These are phyloP conservation scores for Bellardia pandia DNA, from an alignment of 2,888 invertebrate genomes.

Conservation along the genomic window DNA sequence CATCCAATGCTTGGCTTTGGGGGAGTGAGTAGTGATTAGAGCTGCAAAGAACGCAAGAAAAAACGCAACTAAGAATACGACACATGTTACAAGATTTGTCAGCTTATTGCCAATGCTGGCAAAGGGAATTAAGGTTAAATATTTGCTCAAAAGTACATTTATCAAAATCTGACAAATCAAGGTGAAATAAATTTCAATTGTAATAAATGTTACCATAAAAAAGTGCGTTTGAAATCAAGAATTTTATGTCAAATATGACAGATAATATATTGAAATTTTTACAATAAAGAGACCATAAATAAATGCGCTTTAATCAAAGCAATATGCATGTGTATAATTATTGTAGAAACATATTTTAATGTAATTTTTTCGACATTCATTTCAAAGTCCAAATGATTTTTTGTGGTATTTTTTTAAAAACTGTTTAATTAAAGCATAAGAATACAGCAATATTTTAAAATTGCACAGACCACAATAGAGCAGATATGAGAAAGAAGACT, in stretches of 20 bases:
- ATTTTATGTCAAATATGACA: constrained; percentile 56
- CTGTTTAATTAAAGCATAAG: no score
- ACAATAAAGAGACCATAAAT: background rate
- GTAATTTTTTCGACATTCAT: constrained; percentile 28
- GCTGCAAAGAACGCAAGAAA: background rate
- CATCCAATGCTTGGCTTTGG: constrained; percentile 43
- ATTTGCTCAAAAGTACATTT: constrained; percentile 51
- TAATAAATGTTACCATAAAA: constrained; percentile 9
- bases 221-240: constrained; percentile 58
- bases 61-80: constrained; percentile 14
- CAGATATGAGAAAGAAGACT: no score
- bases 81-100: constrained; percentile 60
- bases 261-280: constrained; percentile 40
- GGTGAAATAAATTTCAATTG: constrained; percentile 44
- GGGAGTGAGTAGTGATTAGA: constrained; percentile 50
- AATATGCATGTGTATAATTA: background rate
- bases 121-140: constrained; percentile 69
- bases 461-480: no score
- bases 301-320: constrained; percentile 44
- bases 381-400: background rate
- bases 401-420: no score
- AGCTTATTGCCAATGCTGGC: constrained; percentile 42
- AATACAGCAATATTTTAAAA: no score
- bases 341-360: background rate
- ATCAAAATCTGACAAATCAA: constrained; percentile 62